Base-by-base conservation (phyloP, 1,140 invertebrate genomes). In the Cardiocondyla obscurior region DNA sequence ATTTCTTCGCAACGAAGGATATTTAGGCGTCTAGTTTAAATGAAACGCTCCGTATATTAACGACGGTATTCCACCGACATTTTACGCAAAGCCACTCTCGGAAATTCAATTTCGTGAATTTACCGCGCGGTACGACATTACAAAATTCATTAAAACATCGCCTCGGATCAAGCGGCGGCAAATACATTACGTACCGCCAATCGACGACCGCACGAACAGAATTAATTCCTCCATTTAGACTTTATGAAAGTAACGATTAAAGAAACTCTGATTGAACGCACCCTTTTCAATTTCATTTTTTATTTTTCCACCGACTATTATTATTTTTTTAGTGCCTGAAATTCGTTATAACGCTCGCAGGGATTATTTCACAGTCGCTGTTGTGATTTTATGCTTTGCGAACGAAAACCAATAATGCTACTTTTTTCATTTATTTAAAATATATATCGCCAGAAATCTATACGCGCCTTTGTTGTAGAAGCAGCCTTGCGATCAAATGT, bases 101-200 rank as follows among this genome's bases (percentile, higher is more conserved):
- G 49, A 67, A 79, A 79, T 79, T 79, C 49, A 79, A 79, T 79
- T 36, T 79, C 74, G 62, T 36, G 74, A 53, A 79, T 79, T 53
- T 79, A 46, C 62, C n/a, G 22, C 25, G 16, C 33, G 16, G 46
- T 53, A 79, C 39, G 62, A 79, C 74, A 42, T 79, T 79, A 79
- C 60, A 39, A 49, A 79, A 79, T 79, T 79, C 74, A 79, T 79
- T 79, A 69, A 69, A 79, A 79, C 33, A 69, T 67, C 22, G 44
- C 46, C 39, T 42, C 12, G 46, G 7, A 79, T 69, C 33, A 67
- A 53, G 16, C 22, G 22, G 22, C 60, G 1, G 22, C 62, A 55
- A 79, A 67, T 79, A 64, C 16, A 39, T 53, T 36, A 62, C 22
- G 33, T 16, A 62, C 33, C 6, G 30, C 53, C 62, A 77, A 77